Conservation (phyloP, 2,888 invertebrate genomes). For the Agriotes lineatus region DNA sequence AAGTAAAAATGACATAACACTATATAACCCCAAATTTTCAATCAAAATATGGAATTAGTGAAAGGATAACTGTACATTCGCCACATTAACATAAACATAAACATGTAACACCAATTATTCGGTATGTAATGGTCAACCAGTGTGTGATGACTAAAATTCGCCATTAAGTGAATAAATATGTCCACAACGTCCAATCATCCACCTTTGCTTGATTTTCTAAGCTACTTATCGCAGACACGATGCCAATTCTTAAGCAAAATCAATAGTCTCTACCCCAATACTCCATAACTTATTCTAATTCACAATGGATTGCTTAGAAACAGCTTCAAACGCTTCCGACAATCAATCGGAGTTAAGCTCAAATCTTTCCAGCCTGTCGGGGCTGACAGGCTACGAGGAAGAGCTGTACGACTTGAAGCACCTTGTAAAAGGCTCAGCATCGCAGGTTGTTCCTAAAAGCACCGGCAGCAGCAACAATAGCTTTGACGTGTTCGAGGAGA, state of each 20-base stretch:
- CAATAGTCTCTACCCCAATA: too few relatives aligned
- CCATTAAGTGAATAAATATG: too few relatives aligned
- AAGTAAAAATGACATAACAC: not conserved
- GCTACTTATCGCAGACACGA: too few relatives aligned
- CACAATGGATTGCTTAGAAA: not conserved
- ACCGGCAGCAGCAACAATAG: not conserved
- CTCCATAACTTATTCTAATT: not conserved
- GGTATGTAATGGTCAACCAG: too few relatives aligned
- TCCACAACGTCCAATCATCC: too few relatives aligned
- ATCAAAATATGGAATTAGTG: too few relatives aligned
- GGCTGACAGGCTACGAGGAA: slow-evolving; percentile 41
- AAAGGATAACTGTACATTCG: too few relatives aligned
- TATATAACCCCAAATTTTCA: not conserved
- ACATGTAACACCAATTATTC: too few relatives aligned
- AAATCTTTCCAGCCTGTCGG: slow-evolving; percentile 34
- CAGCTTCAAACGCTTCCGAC: slow-evolving; percentile 19
- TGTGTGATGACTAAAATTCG: too few relatives aligned
- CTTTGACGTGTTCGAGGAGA: slow-evolving; percentile 11
- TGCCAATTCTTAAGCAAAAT: too few relatives aligned
- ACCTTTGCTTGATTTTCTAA: too few relatives aligned
- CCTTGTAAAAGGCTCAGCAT: slow-evolving; percentile 9
- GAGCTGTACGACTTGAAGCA: slow-evolving; percentile 32
- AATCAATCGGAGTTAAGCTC: slow-evolving; percentile 19
- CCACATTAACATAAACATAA: not conserved
- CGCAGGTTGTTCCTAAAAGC: not conserved